A percentile compares a stretch with the other conserved stretches of the same genome.
Evolutionary conservation across 2,113 vertebrate species (phyloP).

Genomic region (Ictalurus furcatus): DNA sequence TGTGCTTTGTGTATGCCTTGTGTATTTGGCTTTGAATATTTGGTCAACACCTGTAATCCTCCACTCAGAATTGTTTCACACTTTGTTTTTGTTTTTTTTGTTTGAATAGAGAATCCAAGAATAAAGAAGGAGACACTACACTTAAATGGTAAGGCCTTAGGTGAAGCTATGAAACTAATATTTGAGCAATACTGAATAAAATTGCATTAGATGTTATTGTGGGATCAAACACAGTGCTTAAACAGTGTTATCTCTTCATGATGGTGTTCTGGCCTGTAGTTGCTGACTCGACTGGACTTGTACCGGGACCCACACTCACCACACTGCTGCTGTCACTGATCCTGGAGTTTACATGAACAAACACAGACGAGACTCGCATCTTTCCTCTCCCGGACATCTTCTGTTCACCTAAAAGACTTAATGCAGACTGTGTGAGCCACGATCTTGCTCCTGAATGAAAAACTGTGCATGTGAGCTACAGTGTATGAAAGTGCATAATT

Average conservation of each 20-base stretch:
- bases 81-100: slow-evolving; percentile 41
- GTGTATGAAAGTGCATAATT: not conserved
- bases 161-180: not conserved
- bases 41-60: not conserved
- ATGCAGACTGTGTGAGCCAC: not conserved
- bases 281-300: slow-evolving; percentile 33
- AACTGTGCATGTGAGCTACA: not conserved
- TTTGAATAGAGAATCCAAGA: slow-evolving; percentile 79
- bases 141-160: slow-evolving; percentile 70
- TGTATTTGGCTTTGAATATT: not conserved
- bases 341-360: slow-evolving; percentile 82
- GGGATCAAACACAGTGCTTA: not conserved
- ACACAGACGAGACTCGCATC: slow-evolving; percentile 16
- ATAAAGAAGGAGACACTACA: slow-evolving; percentile 77
- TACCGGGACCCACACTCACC: slow-evolving; percentile 68
- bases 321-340: slow-evolving; percentile 77
- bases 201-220: not conserved
- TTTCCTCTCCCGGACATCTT: slow-evolving; percentile 22
- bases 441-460: not conserved
- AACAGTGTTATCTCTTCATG: not conserved
- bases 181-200: not conserved
- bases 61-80: not conserved
- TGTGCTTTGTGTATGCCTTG: not conserved
- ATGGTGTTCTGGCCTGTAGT: slow-evolving; percentile 40
- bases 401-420: not conserved